These are phyloP conservation scores for Acrocephalus arundinaceus DNA, from an alignment of 2,113 vertebrate genomes.

Conservation along the genomic window DNA sequence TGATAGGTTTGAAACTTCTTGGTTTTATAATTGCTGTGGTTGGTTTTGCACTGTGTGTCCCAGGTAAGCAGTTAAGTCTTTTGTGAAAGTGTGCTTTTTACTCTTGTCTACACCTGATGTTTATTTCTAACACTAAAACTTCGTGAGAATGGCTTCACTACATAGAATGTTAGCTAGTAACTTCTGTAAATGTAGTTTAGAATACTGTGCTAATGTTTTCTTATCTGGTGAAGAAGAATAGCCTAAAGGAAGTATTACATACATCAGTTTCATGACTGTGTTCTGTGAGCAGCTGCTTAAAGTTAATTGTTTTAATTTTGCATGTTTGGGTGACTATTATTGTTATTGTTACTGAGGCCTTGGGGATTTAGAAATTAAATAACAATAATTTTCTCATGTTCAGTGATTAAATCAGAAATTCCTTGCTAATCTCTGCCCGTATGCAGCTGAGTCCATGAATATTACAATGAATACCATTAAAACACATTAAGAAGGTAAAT, in stretches of 20 bases:
- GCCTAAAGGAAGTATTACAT: background rate
- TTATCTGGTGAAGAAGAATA: background rate
- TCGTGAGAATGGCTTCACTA: background rate
- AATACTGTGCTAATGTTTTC: background rate
- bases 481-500: background rate
- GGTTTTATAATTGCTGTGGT: slow-evolving; percentile 70
- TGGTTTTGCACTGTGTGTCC: slow-evolving; percentile 71
- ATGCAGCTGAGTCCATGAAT: background rate
- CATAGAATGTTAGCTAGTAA: background rate
- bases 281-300: background rate
- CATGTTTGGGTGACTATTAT: background rate
- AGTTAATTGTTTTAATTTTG: background rate
- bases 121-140: background rate
- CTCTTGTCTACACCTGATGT: background rate
- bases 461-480: background rate
- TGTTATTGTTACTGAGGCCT: background rate
- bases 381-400: background rate
- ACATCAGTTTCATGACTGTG: background rate
- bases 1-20: slow-evolving; percentile 66
- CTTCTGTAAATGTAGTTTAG: background rate
- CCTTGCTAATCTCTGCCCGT: background rate
- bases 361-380: background rate
- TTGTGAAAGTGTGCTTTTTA: background rate
- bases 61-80: slow-evolving; percentile 56
- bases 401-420: background rate